These are phyloP conservation scores for Aegithalos caudatus DNA, from an alignment of 2,113 vertebrate species.

Conservation along the genomic window DNA sequence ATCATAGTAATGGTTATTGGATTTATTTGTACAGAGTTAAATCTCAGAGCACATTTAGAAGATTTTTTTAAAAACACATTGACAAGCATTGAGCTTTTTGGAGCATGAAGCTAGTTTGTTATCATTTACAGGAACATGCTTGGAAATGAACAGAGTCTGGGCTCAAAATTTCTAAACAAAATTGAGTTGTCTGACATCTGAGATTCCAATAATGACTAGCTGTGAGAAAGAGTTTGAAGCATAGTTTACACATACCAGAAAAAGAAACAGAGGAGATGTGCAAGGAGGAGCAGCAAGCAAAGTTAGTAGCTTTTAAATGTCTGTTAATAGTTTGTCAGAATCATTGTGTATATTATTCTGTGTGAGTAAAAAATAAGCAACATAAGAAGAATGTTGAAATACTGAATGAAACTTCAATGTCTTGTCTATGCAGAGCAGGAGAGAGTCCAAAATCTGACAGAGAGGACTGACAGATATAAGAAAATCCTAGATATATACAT, in stretches of 20 bases:
- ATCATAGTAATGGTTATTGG: neutral
- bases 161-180: neutral
- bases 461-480: neutral
- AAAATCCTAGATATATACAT: neutral
- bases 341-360: neutral
- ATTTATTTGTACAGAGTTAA: neutral
- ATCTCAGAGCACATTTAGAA: neutral
- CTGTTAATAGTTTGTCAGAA: neutral
- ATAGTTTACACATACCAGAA: neutral
- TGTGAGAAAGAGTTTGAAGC: neutral
- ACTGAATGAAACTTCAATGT: neutral
- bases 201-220: neutral
- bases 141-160: neutral
- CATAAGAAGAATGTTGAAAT: neutral
- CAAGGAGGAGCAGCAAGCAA: neutral
- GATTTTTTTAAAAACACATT: neutral
- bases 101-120: neutral
- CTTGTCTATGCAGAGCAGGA: rapidly evolving
- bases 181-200: neutral
- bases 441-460: neutral
- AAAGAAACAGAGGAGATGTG: neutral
- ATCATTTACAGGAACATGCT: neutral
- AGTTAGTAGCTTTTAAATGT: neutral
- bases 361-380: neutral
- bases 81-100: neutral